Evolutionary conservation across 1,140 invertebrate species (phyloP), one percentile per base, ranked within the genome.

Genomic region (Rhagoletis zephyria): DNA sequence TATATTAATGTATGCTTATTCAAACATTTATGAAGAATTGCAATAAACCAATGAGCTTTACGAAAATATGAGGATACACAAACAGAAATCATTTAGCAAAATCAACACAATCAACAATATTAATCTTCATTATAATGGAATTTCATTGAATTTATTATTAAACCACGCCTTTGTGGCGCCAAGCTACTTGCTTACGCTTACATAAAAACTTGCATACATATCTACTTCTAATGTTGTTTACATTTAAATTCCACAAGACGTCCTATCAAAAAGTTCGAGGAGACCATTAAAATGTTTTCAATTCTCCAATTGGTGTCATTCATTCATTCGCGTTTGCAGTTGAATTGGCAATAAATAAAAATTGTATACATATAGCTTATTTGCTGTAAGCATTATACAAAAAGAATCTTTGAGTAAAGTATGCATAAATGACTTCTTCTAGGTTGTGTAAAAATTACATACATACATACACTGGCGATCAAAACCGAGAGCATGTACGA

Each of bases 51-150:
- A 30, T 30, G 65, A 67, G 42, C 30, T 67, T 64, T 67, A 42
- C 12, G 65, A 67, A 67, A 60, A 60, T 60, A 60, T 12, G 59
- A 7, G 59, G 6, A 64, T 48, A 19, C 70, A 60, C 7, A 85
- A n/a, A 85, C 87, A 70, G 85, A 90, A 91, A 90, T 90, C 89
- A 90, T 91, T 91, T 91, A 91, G 91, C 91, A 90, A 91, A 88
- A 90, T 91, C 88, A 91, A 91, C 88, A 91, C 70, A 85, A 86
- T 67, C 16, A 86, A 86, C 59, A 87, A 89, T 89, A 91, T 91
- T 91, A 91, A 91, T 91, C 90, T 91, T 90, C 91, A 91, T 91
- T 91, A 91, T 91, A 91, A 90, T 88, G 88, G 91, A 90, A 91
- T 91, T 90, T 91, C 90, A 90, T 89, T 91, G 89, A 90, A 91